phyloP scores from a whole-genome alignment of 2,888 invertebrate genomes.

The Azorinus chamasolen region DNA sequence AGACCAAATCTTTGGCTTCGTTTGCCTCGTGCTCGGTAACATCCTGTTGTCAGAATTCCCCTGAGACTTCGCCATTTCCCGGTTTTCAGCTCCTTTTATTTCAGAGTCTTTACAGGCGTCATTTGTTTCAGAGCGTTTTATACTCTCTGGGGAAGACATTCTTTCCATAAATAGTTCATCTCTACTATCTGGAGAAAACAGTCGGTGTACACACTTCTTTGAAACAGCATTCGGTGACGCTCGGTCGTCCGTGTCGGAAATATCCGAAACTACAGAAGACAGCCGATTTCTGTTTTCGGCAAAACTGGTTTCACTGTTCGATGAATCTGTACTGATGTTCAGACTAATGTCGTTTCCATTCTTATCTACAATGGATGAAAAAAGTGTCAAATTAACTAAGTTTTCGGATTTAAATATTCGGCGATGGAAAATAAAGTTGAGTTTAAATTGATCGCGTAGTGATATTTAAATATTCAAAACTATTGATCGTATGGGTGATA shows the following conservation, averaged over 20 bases:
- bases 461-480: too few species aligned
- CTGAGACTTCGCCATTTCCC: too few species aligned
- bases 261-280: slow-evolving; percentile 35
- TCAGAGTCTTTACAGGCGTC: too few species aligned
- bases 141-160: slow-evolving; percentile 37
- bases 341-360: too few species aligned
- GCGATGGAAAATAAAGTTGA: too few species aligned
- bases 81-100: too few species aligned
- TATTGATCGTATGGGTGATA: too few species aligned
- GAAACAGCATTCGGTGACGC: slow-evolving; percentile 7
- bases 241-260: slow-evolving; percentile 62
- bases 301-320: neutral
- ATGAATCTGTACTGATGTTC: neutral
- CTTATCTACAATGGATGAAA: too few species aligned
- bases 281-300: slow-evolving; percentile 7
- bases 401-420: too few species aligned
- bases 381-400: too few species aligned
- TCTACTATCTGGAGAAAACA: slow-evolving; percentile 59
- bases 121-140: neutral
- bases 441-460: too few species aligned
- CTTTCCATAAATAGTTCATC: slow-evolving; percentile 46
- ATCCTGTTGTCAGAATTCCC: too few species aligned
- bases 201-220: slow-evolving; percentile 38
- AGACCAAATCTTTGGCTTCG: slow-evolving; percentile 81
- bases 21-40: slow-evolving; percentile 11